These are phyloP conservation scores for Drosophila parvula DNA, from an alignment of 1,140 invertebrate genomes.

Conservation along the genomic window DNA sequence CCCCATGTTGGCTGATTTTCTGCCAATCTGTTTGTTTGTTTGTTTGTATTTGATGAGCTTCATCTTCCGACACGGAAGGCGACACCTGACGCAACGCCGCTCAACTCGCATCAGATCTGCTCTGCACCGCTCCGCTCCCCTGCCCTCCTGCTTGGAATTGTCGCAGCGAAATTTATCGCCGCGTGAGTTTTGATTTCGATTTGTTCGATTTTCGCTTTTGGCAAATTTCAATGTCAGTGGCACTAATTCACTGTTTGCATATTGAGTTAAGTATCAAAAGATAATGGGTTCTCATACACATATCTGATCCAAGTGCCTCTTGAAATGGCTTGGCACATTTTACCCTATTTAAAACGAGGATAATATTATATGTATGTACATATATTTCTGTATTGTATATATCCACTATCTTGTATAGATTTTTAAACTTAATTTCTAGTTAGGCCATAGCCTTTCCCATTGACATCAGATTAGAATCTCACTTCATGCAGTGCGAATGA, in stretches of 20 bases:
- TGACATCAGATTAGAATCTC: neutral
- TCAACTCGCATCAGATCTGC: constrained; percentile 9
- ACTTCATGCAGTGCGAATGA: neutral
- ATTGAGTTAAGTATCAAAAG: constrained; percentile 54
- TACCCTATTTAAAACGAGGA: neutral
- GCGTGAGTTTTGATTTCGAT: constrained; percentile 27
- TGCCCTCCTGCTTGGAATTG: constrained; percentile 49
- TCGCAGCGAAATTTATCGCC: constrained; percentile 64
- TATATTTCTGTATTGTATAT: neutral
- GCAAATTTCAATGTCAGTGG: constrained; percentile 74
- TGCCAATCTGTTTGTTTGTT: constrained; percentile 23
- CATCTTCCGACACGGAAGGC: constrained; percentile 76
- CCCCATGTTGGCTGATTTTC: constrained; percentile 20
- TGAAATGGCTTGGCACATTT: neutral
- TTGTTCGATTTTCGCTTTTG: constrained; percentile 48
- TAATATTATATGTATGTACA: no score
- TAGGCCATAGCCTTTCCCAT: neutral
- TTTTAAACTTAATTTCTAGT: neutral
- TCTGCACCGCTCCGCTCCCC: neutral
- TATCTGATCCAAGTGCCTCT: neutral
- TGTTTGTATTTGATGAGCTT: constrained; percentile 42
- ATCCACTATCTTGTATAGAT: neutral
- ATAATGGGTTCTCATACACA: constrained; percentile 12
- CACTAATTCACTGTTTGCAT: constrained; percentile 61
- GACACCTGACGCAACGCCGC: constrained; percentile 36